phyloP scores from a whole-genome alignment of 2,888 invertebrate genomes.

The Timema podura region DNA sequence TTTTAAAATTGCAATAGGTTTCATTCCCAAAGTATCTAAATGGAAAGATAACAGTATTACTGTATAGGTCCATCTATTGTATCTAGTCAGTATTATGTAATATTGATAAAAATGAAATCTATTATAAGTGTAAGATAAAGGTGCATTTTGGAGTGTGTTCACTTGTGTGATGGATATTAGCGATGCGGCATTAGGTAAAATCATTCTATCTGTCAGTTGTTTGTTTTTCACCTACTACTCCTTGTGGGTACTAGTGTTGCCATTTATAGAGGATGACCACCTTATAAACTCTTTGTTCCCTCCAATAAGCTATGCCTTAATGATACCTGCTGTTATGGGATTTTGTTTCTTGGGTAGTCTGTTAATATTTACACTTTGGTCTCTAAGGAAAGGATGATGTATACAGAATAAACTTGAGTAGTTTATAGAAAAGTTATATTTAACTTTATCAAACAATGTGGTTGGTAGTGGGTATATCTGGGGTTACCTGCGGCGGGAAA shows the following conservation, averaged over 20 bases:
- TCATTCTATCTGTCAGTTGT: conserved; percentile 52
- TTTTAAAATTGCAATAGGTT: too few relatives aligned
- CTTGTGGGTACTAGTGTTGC: conserved; percentile 63
- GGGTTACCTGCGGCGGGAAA: conserved; percentile 82
- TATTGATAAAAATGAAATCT: too few relatives aligned
- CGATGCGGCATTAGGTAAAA: conserved; percentile 48
- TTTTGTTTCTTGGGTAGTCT: conserved; percentile 62
- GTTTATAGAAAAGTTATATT: not conserved
- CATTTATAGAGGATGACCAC: conserved; percentile 60
- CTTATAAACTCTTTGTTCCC: conserved; percentile 51
- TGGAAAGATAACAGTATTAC: too few relatives aligned
- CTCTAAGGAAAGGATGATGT: conserved; percentile 24
- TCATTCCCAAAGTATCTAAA: too few relatives aligned
- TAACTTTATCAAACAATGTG: conserved; percentile 38
- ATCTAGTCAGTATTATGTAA: too few relatives aligned
- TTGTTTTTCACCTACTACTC: conserved; percentile 55
- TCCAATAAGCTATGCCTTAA: conserved; percentile 55
- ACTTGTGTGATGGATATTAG: conserved; percentile 31
- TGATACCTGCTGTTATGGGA: conserved; percentile 58
- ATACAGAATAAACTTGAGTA: not conserved
- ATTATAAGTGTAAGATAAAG: too few relatives aligned
- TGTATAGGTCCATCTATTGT: too few relatives aligned
- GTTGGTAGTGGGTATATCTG: conserved; percentile 67
- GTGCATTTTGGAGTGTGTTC: too few relatives aligned
- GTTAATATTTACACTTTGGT: conserved; percentile 52